Evolutionary conservation across 2,113 vertebrate species (phyloP).

Genomic region (Pachycephala philippinensis): DNA sequence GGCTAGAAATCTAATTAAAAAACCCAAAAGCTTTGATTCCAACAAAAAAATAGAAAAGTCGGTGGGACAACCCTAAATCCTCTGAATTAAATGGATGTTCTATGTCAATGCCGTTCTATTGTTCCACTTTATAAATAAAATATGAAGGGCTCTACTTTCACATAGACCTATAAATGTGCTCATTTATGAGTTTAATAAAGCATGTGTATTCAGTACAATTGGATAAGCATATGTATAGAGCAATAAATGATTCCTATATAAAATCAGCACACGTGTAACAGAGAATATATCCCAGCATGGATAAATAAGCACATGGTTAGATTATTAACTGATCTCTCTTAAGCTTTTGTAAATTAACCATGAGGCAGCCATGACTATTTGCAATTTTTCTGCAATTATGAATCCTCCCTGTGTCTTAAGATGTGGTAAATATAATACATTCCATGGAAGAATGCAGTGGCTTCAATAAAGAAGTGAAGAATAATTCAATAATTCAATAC

Average conservation of each 20-base stretch:
- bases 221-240: slow-evolving; percentile 24
- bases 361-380: not conserved
- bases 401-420: not conserved
- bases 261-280: not conserved
- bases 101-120: slow-evolving; percentile 29
- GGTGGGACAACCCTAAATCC: slow-evolving; percentile 38
- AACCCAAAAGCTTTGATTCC: slow-evolving; percentile 52
- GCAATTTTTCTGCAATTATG: not conserved
- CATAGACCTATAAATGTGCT: slow-evolving; percentile 6
- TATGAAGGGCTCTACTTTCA: slow-evolving; percentile 45
- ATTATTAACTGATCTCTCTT: slow-evolving; percentile 6
- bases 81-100: slow-evolving; percentile 42
- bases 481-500: no score
- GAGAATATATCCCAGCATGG: not conserved
- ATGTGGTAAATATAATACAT: not conserved
- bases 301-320: not conserved
- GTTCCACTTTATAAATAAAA: slow-evolving; percentile 61
- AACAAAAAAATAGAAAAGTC: slow-evolving; percentile 2
- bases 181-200: slow-evolving; percentile 57
- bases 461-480: not conserved
- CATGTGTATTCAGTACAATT: slow-evolving; percentile 28
- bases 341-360: not conserved
- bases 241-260: slow-evolving; percentile 9
- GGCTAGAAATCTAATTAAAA: slow-evolving; percentile 63
- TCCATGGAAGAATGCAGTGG: not conserved